Base-by-base conservation (phyloP, 2,113 vertebrate species). In the Rhinichthys klamathensis region DNA sequence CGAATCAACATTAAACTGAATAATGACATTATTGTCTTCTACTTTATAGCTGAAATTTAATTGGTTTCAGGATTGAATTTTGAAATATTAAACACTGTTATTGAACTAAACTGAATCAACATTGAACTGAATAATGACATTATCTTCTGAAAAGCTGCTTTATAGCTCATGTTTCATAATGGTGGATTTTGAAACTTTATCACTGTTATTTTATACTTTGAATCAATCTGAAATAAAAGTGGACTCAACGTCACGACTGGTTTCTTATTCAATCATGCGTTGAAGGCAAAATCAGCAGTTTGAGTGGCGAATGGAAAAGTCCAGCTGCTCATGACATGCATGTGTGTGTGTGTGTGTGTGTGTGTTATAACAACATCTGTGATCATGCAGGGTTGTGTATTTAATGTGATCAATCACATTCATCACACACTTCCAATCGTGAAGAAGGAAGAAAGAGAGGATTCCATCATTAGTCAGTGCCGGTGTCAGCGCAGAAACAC, bases 401-500 rank as follows among this genome's bases (percentile, higher is more conserved):
- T 56, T 56, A 56, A 56, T 56, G 54, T 21, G 54, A 58, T n/a
- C 44, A 46, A 74, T 1, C 27, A 16, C 61, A n/a, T 9, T 58
- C 21, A 61, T 73, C 67, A 38, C 21, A 69, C 65, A 4, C 67
- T 41, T 23, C 67, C 67, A 41, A 41, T 41, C 18, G 35, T 38
- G 21, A 11, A 38, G 67, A 18, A 21, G 38, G 65, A 11, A 2
- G 32, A 21, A 4, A 10, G 16, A 38, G 67, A 70, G 67, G 9
- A 18, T 10, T 74, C 78, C 69, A 7, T 69, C 72, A 51, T 85
- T 85, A 84, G 77, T 81, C 78, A 77, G 27, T 60, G 72, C 27
- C 49, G 49, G 25, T 74, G 74, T 61, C 73, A 51, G 49, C 12
- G 23, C 16, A 51, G 51, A 70, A 58, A 77, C 63, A 70, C 56